Percentiles rank a stretch among this genome's conserved stretches.
Conservation (phyloP, 2,888 invertebrate species). For the Ashinkailepas kermadecensis region DNA sequence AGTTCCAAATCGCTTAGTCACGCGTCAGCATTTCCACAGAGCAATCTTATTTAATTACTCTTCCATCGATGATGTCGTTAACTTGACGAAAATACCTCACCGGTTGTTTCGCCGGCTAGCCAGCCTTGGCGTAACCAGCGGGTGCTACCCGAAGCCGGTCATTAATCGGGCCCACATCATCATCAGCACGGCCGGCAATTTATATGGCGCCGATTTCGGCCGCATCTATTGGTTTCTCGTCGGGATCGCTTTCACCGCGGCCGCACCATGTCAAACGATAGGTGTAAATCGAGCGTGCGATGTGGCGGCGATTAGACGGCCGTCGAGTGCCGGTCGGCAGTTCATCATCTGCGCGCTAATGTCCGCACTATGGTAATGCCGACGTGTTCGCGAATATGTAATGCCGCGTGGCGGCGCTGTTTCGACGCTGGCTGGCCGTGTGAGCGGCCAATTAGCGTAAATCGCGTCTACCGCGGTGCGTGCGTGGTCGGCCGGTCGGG, state of each 20-base stretch:
- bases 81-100: no score
- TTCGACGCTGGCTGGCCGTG: background rate
- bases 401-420: background rate
- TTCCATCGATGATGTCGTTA: no score
- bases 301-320: background rate
- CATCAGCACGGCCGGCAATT: background rate
- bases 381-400: background rate
- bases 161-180: background rate
- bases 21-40: no score
- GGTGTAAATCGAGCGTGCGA: background rate
- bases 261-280: conserved; percentile 3
- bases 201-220: background rate
- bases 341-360: background rate
- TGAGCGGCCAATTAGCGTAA: background rate
- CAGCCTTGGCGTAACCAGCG: no score
- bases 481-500: no score
- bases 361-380: background rate
- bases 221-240: background rate
- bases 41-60: no score
- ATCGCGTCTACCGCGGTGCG: no score
- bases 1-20: no score
- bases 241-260: background rate
- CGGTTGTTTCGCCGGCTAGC: no score
- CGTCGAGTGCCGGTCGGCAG: background rate
- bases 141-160: no score